phyloP scores from a whole-genome alignment of 2,113 vertebrate genomes.

The Theristicus caerulescens region DNA sequence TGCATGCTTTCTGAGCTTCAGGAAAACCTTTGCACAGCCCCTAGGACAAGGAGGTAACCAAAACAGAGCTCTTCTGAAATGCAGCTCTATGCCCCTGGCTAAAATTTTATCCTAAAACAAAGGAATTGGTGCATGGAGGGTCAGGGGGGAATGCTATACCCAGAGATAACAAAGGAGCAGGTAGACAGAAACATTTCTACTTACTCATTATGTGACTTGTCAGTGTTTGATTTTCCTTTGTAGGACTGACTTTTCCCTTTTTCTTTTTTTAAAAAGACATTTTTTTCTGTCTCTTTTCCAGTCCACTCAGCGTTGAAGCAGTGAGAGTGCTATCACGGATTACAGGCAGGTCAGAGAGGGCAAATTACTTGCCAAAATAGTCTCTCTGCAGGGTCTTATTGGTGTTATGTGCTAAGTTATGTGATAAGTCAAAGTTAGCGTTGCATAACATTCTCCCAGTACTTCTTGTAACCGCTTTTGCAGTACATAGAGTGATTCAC shows the following conservation, averaged over 20 bases:
- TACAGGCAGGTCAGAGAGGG: slow-evolving; percentile 54
- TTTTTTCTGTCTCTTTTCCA: slow-evolving; percentile 16
- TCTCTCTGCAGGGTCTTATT: slow-evolving; percentile 39
- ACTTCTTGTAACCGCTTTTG: not conserved
- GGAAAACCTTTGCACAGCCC: not conserved
- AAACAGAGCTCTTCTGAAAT: not conserved
- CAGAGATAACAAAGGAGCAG: not conserved
- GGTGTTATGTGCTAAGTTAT: slow-evolving; percentile 37
- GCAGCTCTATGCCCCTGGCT: rapidly evolving
- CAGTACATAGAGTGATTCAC: not conserved
- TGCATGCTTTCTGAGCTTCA: not conserved
- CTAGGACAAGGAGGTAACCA: not conserved
- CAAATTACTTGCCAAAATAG: slow-evolving; percentile 66
- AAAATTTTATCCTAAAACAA: not conserved
- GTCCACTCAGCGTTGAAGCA: slow-evolving; percentile 8
- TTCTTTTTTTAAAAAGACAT: not conserved
- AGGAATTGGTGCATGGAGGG: not conserved
- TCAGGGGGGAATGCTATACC: too few species aligned
- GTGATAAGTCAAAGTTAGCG: slow-evolving; percentile 61
- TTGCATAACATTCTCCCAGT: slow-evolving; percentile 48
- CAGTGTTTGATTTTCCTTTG: not conserved
- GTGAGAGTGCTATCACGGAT: slow-evolving; percentile 21
- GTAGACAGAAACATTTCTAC: not conserved
- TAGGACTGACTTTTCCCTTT: not conserved
- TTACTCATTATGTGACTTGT: not conserved